Evolutionary conservation across 2,113 vertebrate species (phyloP).

Genomic region (Ptychochromis oligacanthus): DNA sequence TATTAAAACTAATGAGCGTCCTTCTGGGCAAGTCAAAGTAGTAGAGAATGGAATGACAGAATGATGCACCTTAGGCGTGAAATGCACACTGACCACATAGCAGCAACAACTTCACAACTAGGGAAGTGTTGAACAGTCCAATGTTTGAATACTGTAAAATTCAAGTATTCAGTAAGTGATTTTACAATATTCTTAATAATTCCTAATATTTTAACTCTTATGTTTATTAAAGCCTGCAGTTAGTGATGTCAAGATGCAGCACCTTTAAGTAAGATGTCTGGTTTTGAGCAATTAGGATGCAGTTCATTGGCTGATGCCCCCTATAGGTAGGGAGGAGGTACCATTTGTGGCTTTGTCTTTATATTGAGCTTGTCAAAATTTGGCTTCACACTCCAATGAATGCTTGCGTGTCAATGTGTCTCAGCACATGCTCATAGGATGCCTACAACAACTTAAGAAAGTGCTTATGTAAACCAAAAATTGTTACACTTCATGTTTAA

Average conservation of each 20-base stretch:
- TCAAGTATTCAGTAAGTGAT: neutral
- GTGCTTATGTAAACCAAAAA: slow-evolving; percentile 66
- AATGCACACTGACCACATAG: slow-evolving; percentile 20
- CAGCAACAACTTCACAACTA: neutral
- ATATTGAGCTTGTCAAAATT: slow-evolving; percentile 16
- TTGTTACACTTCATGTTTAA: slow-evolving; percentile 48
- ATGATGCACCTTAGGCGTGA: slow-evolving; percentile 24
- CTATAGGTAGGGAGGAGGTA: slow-evolving; percentile 45
- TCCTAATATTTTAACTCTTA: neutral
- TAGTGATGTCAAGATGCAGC: neutral
- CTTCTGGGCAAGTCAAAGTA: slow-evolving; percentile 30
- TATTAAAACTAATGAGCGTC: slow-evolving; percentile 48
- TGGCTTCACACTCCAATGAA: slow-evolving; percentile 48
- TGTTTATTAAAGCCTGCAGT: neutral
- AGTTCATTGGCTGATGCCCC: slow-evolving; percentile 10
- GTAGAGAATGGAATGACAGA: slow-evolving; percentile 21
- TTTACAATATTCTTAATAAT: neutral
- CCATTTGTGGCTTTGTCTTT: slow-evolving; percentile 44
- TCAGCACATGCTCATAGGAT: slow-evolving; percentile 47
- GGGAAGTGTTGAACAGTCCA: neutral
- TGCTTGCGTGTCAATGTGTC: slow-evolving; percentile 51
- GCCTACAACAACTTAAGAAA: slow-evolving; percentile 33
- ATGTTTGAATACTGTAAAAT: neutral
- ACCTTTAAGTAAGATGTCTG: neutral
- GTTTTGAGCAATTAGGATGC: slow-evolving; percentile 26